Conservation (phyloP, 2,113 vertebrate species). For the Etia nguti region DNA sequence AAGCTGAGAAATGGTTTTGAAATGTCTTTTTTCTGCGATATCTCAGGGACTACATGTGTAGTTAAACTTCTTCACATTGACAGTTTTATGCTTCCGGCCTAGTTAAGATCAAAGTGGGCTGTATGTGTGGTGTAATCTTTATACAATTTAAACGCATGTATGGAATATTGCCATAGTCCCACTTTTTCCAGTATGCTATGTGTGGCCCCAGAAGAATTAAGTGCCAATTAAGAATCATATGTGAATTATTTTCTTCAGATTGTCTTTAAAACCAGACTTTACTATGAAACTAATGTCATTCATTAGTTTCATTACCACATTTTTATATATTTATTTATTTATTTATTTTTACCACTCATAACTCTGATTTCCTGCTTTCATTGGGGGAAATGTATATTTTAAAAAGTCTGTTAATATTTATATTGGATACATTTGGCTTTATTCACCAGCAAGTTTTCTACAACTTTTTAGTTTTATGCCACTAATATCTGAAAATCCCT, state of each 20-base stretch:
- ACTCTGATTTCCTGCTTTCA: not conserved
- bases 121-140: not conserved
- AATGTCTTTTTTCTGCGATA: too few species aligned
- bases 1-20: too few species aligned
- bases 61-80: too few species aligned
- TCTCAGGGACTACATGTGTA: too few species aligned
- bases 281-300: not conserved
- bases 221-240: not conserved
- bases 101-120: too few species aligned
- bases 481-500: not conserved
- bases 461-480: not conserved
- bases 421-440: not conserved
- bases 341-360: not conserved
- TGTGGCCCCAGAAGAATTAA: not conserved
- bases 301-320: not conserved
- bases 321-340: too few species aligned
- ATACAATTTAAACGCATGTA: not conserved
- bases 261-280: not conserved
- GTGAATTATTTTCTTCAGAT: not conserved
- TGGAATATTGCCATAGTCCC: not conserved
- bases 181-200: not conserved
- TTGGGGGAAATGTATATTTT: not conserved
- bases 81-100: too few species aligned
- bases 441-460: not conserved
- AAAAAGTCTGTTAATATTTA: not conserved